phyloP scores from a whole-genome alignment of 2,113 vertebrate species.

The Bubo bubo region DNA sequence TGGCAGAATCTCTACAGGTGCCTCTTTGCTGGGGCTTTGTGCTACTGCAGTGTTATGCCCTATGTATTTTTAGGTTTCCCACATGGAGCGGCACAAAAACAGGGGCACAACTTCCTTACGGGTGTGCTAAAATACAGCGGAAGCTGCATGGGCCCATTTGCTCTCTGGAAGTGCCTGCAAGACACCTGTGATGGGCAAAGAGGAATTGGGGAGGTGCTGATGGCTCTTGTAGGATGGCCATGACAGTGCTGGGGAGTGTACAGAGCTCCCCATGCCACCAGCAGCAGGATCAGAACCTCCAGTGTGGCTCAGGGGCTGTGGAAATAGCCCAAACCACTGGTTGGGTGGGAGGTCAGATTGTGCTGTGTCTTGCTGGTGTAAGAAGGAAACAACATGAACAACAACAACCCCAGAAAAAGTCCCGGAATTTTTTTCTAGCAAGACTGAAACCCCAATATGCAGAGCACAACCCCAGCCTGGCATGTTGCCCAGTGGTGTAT shows the following conservation, averaged over 20 bases:
- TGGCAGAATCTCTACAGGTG: background rate
- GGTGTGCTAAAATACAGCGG: background rate
- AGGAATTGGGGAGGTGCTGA: background rate
- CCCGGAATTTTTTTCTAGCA: background rate
- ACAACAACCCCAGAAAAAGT: background rate
- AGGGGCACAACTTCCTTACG: background rate
- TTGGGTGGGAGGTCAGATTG: background rate
- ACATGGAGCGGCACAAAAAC: background rate
- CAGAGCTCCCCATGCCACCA: background rate
- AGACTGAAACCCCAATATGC: background rate
- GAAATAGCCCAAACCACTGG: background rate
- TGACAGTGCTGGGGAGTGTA: rapidly evolving
- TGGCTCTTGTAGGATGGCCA: background rate
- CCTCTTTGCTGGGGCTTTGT: background rate
- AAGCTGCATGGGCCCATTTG: rapidly evolving
- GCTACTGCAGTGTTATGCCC: background rate
- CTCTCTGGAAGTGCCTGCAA: background rate
- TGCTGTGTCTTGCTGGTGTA: background rate
- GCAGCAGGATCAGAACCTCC: background rate
- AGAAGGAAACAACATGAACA: rapidly evolving
- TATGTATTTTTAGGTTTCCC: background rate
- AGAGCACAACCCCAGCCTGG: background rate
- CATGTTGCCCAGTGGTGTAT: rapidly evolving
- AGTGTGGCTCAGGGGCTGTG: background rate
- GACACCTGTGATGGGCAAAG: background rate